Evolutionary conservation across 2,113 vertebrate species (phyloP).

Genomic region (Eidolon helvum): DNA sequence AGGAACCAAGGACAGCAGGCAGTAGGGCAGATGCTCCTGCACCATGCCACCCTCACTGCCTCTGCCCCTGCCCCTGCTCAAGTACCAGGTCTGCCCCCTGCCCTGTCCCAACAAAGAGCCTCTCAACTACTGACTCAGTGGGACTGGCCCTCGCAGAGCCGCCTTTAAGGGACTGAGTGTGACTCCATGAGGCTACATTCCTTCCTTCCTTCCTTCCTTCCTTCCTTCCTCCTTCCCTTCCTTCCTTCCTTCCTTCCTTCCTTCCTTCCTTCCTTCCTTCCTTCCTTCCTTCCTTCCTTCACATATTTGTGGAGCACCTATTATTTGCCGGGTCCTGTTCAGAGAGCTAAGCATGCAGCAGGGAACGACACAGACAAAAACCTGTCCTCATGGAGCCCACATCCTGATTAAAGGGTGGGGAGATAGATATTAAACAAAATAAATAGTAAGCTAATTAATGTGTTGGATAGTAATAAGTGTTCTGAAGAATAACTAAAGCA

Average conservation of each 20-base stretch:
- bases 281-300: no score
- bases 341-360: background rate
- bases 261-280: background rate
- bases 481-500: background rate
- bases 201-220: background rate
- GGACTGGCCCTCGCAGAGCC: background rate
- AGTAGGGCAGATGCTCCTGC: background rate
- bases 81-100: no score
- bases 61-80: background rate
- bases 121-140: background rate
- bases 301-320: background rate
- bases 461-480: background rate
- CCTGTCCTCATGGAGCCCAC: background rate
- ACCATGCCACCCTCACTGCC: rapidly evolving
- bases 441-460: background rate
- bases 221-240: background rate
- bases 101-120: background rate
- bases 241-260: background rate
- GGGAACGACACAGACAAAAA: background rate
- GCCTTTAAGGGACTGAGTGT: background rate
- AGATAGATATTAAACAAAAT: background rate
- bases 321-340: background rate
- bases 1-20: background rate
- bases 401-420: background rate
- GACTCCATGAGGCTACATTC: background rate